These are phyloP conservation scores for Corticium candelabrum DNA, from an alignment of 37 sponge, comb jelly and placozoan species.

Conservation along the genomic window DNA sequence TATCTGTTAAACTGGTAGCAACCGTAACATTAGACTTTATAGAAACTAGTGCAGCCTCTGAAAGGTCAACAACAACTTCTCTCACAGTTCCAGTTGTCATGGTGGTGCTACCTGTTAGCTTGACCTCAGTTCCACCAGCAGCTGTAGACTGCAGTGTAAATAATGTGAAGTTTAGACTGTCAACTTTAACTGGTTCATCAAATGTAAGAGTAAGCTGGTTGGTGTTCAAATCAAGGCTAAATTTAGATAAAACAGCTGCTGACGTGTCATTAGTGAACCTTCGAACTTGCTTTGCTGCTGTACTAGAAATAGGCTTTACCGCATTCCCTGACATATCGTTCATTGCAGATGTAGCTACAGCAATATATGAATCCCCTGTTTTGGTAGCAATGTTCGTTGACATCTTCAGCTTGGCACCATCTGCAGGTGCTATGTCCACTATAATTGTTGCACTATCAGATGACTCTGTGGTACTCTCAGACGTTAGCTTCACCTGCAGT, in stretches of 20 bases:
- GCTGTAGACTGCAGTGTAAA: slow-evolving; percentile 8
- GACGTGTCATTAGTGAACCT: slow-evolving; percentile 26
- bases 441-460: slow-evolving; percentile 21
- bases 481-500: neutral
- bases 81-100: slow-evolving; percentile 18
- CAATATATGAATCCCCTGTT: slow-evolving; percentile 31
- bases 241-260: slow-evolving; percentile 25
- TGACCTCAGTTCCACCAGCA: neutral
- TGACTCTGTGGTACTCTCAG: neutral
- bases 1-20: slow-evolving; percentile 33
- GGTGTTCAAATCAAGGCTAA: slow-evolving; percentile 50
- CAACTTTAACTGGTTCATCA: slow-evolving; percentile 40
- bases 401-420: slow-evolving; percentile 39
- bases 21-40: slow-evolving; percentile 35
- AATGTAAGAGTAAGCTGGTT: slow-evolving; percentile 41
- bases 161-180: neutral
- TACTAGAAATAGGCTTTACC: slow-evolving; percentile 19
- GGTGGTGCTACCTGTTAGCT: slow-evolving; percentile 21
- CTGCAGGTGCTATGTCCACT: slow-evolving; percentile 17
- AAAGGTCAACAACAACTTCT: slow-evolving; percentile 25
- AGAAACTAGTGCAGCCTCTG: slow-evolving; percentile 12
- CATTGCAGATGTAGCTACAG: slow-evolving; percentile 33
- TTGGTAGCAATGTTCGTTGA: slow-evolving; percentile 41
- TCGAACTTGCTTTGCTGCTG: neutral
- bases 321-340: slow-evolving; percentile 41